phyloP scores from a whole-genome alignment of 2,113 vertebrate genomes.

The Pygathrix nemaeus region DNA sequence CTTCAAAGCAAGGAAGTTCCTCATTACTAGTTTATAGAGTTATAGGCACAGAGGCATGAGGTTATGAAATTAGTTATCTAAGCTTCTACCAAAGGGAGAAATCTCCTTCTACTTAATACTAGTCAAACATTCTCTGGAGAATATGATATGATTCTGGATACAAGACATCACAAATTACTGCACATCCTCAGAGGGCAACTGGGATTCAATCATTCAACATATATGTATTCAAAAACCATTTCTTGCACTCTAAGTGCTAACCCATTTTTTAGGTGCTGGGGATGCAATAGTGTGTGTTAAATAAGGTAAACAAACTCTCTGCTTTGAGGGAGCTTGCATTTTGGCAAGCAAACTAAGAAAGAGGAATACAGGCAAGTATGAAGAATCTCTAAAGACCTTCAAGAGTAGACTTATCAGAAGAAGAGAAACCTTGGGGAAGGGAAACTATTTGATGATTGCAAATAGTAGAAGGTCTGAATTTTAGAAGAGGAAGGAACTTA shows the following conservation, averaged over 20 bases:
- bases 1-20: background rate
- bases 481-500: background rate
- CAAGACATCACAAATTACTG: background rate
- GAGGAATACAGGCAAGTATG: background rate
- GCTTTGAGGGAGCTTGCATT: background rate
- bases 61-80: slow-evolving; percentile 12
- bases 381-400: background rate
- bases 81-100: background rate
- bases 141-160: background rate
- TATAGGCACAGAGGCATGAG: background rate
- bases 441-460: background rate
- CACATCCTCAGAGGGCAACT: background rate
- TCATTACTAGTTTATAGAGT: background rate
- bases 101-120: background rate
- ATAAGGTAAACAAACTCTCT: background rate
- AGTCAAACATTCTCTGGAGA: background rate
- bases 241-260: background rate
- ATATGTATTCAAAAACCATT: background rate
- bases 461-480: background rate
- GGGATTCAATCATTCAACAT: background rate
- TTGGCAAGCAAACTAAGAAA: background rate
- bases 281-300: background rate
- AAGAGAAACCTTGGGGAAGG: background rate
- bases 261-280: background rate
- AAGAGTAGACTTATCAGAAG: background rate